A percentile compares a stretch with the other conserved stretches of the same genome.
Evolutionary conservation across 2,113 vertebrate species (phyloP).

Genomic region (Lepus timidus): DNA sequence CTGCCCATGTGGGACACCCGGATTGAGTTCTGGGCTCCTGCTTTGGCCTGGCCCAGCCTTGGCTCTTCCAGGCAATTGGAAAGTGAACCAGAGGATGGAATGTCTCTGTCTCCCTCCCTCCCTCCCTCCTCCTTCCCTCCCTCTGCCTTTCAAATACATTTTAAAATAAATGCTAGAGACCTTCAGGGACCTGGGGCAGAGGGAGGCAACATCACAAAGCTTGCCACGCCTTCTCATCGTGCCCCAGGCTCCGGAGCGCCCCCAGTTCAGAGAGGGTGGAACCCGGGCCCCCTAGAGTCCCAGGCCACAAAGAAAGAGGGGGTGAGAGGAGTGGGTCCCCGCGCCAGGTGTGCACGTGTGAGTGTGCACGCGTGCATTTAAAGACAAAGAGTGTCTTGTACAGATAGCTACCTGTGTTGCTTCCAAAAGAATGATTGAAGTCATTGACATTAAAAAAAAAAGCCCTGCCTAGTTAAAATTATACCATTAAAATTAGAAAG

Average conservation of each 20-base stretch:
- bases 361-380: background rate
- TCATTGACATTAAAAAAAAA: conserved; percentile 53
- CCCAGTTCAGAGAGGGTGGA: background rate
- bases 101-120: too few species aligned
- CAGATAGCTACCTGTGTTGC: conserved; percentile 43
- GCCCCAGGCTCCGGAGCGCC: background rate
- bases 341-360: background rate
- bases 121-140: too few species aligned
- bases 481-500: conserved; percentile 65
- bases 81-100: too few species aligned
- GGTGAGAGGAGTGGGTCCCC: background rate
- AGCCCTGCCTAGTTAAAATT: conserved; percentile 50
- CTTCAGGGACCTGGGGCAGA: background rate
- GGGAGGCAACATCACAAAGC: background rate
- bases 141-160: too few species aligned
- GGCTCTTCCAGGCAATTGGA: too few species aligned
- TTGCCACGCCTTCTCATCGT: background rate
- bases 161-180: background rate
- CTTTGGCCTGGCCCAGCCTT: too few species aligned
- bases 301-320: background rate
- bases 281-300: background rate
- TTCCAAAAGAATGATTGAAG: conserved; percentile 66
- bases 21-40: too few species aligned
- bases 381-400: conserved; percentile 26
- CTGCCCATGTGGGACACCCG: too few species aligned